Evolutionary conservation across 2,113 vertebrate genomes (phyloP).

Genomic region (Datnioides undecimradiatus): DNA sequence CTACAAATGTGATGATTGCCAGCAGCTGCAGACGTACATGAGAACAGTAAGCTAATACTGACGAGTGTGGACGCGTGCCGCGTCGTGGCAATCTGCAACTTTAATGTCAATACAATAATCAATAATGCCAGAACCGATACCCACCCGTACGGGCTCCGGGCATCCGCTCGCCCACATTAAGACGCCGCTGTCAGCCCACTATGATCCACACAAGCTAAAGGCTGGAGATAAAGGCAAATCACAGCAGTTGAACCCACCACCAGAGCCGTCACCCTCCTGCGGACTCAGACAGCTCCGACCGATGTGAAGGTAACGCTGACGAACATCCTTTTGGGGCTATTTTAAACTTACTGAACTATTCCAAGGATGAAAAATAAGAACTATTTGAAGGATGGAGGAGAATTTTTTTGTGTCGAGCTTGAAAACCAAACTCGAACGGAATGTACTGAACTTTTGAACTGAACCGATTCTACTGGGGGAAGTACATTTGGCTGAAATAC

Average conservation of each 20-base stretch:
- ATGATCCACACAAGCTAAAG: neutral
- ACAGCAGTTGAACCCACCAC: neutral
- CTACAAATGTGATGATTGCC: neutral
- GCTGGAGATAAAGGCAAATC: neutral
- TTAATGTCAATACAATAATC: neutral
- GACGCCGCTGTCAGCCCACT: too few species aligned
- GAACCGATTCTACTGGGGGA: neutral
- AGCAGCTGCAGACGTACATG: neutral
- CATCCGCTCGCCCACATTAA: too few species aligned
- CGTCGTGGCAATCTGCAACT: neutral
- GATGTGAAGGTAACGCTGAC: neutral
- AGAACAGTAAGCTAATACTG: too few species aligned
- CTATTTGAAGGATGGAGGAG: neutral
- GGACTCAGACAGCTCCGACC: slow-evolving; percentile 4
- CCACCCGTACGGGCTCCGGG: too few species aligned
- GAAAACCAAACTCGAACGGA: neutral
- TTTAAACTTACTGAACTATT: too few species aligned
- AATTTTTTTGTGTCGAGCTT: too few species aligned
- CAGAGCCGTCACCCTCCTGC: neutral
- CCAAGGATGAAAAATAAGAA: neutral
- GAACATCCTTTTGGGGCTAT: neutral
- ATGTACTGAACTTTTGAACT: neutral
- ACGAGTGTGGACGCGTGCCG: too few species aligned
- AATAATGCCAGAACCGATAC: neutral
- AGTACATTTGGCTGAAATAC: neutral